These are phyloP conservation scores for Leptinotarsa tumamoca DNA, from an alignment of 2,888 invertebrate species.

Conservation along the genomic window DNA sequence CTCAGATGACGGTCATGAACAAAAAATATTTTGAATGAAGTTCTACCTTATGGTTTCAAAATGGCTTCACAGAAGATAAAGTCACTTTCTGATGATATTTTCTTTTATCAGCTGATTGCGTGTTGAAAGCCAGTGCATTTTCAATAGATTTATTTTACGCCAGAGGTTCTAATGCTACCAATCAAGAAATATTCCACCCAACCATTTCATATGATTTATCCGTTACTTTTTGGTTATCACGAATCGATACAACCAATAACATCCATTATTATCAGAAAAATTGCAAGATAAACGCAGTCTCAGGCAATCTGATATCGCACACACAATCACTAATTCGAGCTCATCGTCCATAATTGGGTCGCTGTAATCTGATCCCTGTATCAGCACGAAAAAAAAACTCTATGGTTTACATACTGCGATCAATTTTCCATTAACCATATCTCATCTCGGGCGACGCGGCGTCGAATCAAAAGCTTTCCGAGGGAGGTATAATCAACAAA, in stretches of 20 bases:
- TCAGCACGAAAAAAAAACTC: neutral
- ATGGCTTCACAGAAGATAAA: too few relatives aligned
- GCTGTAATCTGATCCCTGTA: neutral
- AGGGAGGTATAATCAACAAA: conserved; percentile 8
- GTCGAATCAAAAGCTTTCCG: neutral
- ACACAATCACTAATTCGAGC: conserved; percentile 4
- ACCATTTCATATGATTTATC: too few relatives aligned
- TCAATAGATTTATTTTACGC: too few relatives aligned
- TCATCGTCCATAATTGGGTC: conserved; percentile 15
- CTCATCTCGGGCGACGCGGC: neutral
- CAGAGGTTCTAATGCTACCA: too few relatives aligned
- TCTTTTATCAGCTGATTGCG: too few relatives aligned
- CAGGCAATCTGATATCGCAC: neutral
- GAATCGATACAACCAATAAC: neutral
- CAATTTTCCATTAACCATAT: conserved; percentile 18
- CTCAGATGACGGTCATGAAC: too few relatives aligned
- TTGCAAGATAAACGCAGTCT: neutral
- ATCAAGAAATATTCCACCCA: too few relatives aligned
- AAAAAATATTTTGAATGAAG: too few relatives aligned
- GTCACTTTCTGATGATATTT: too few relatives aligned
- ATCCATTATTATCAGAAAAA: neutral
- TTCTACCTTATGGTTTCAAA: too few relatives aligned
- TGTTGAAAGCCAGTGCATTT: too few relatives aligned
- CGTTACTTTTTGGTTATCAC: too few relatives aligned
- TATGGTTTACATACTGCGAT: neutral